Conservation (phyloP, 2,797 vertebrate species). For the Bradypodion pumilum region DNA sequence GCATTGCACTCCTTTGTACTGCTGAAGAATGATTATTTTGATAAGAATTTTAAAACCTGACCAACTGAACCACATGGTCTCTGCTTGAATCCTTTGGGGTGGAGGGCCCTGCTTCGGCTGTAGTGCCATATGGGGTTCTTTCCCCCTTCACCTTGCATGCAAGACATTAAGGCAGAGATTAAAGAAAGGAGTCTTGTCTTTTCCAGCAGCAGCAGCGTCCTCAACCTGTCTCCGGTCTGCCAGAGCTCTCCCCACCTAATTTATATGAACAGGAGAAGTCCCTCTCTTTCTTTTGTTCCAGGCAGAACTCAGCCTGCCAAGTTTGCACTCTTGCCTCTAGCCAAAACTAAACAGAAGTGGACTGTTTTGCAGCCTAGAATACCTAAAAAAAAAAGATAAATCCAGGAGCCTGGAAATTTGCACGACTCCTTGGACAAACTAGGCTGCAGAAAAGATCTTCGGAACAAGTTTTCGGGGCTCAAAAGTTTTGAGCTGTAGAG, state of each 20-base stretch:
- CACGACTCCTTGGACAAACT: background rate
- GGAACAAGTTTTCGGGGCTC: background rate
- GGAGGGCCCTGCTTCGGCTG: background rate
- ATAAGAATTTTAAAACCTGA: too few species aligned
- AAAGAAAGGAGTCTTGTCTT: background rate
- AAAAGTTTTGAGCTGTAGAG: background rate
- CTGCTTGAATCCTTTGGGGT: background rate
- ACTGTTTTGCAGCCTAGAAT: background rate
- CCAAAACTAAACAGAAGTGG: slow-evolving; percentile 9
- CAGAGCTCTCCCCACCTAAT: background rate
- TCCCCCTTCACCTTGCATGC: background rate
- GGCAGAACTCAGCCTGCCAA: background rate
- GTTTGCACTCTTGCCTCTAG: background rate
- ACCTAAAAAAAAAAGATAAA: background rate
- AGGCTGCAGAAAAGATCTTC: background rate
- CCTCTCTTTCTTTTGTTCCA: background rate
- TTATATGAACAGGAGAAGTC: background rate
- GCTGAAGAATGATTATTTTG: too few species aligned
- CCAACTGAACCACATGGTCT: background rate
- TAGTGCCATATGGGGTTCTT: background rate
- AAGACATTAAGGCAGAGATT: background rate
- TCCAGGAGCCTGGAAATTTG: background rate
- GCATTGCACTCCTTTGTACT: background rate
- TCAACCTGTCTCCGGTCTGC: background rate
- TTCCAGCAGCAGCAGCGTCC: background rate